phyloP scores from a whole-genome alignment of 2,888 invertebrate species.

The Drosophila nr. fundita region DNA sequence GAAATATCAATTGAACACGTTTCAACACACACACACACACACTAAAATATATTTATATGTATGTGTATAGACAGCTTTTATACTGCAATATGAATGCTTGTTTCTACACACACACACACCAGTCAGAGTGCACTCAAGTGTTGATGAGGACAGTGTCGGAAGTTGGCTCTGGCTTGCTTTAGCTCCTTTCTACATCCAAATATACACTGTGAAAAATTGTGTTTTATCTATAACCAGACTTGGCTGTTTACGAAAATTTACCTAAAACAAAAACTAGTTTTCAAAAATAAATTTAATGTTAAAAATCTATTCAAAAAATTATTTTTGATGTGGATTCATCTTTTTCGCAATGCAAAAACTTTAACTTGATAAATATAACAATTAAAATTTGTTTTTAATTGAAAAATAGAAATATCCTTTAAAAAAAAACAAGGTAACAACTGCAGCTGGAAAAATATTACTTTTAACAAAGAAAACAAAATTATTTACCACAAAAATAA shows the following conservation, averaged over 20 bases:
- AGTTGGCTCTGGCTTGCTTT: conserved; percentile 53
- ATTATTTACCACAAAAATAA: neutral
- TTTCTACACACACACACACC: conserved; percentile 31
- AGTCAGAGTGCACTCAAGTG: conserved; percentile 60
- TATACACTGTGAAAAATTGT: neutral
- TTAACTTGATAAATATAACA: neutral
- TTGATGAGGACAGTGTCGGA: conserved; percentile 65
- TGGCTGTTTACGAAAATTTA: neutral
- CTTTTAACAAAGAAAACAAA: neutral
- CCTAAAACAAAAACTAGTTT: neutral
- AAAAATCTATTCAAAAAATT: neutral
- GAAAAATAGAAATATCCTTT: neutral
- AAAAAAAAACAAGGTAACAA: neutral
- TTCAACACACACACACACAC: conserved; percentile 52
- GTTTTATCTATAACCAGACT: neutral
- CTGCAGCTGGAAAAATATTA: neutral
- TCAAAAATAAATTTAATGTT: neutral
- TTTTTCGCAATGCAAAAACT: neutral
- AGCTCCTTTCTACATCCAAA: conserved; percentile 17
- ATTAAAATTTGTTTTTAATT: neutral
- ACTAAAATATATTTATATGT: conserved; percentile 5
- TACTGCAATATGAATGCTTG: conserved; percentile 57
- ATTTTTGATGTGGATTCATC: neutral
- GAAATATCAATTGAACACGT: conserved; percentile 81
- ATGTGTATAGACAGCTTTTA: conserved; percentile 34